These are phyloP conservation scores for Thunnus maccoyii DNA, from an alignment of 2,113 vertebrate genomes.

Conservation along the genomic window DNA sequence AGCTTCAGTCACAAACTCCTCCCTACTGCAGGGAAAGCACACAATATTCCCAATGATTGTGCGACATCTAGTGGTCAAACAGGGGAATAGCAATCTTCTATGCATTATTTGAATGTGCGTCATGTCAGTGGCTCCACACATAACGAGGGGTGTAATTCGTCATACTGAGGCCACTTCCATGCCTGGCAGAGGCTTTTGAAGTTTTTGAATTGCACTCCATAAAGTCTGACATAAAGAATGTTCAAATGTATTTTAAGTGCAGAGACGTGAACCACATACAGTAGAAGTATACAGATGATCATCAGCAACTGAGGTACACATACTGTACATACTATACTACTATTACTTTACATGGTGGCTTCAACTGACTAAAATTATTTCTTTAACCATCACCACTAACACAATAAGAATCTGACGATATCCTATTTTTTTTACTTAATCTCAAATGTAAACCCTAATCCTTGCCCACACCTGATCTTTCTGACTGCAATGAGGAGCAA, in stretches of 20 bases:
- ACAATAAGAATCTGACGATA: background rate
- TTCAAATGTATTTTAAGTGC: conserved; percentile 15
- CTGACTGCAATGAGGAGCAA: background rate
- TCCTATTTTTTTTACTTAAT: no score
- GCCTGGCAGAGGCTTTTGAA: conserved; percentile 27
- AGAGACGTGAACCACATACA: background rate
- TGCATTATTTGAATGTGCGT: conserved; percentile 21
- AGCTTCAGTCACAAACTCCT: background rate
- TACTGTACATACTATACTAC: background rate
- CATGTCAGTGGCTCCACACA: conserved; percentile 22
- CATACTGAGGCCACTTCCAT: conserved; percentile 27
- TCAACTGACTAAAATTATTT: background rate
- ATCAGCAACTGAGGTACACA: background rate
- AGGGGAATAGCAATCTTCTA: background rate
- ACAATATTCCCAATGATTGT: conserved; percentile 22
- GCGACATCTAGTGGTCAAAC: conserved; percentile 72
- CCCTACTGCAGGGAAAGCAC: background rate
- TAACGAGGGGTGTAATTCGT: conserved; percentile 22
- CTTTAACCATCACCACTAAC: background rate
- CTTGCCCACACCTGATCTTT: background rate
- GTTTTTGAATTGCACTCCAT: conserved; percentile 36
- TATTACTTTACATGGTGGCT: background rate
- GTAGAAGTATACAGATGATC: background rate
- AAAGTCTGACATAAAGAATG: conserved; percentile 20
- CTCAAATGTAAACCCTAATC: background rate